Conservation (phyloP, 2,888 invertebrate species). For the Lysandra coridon region DNA sequence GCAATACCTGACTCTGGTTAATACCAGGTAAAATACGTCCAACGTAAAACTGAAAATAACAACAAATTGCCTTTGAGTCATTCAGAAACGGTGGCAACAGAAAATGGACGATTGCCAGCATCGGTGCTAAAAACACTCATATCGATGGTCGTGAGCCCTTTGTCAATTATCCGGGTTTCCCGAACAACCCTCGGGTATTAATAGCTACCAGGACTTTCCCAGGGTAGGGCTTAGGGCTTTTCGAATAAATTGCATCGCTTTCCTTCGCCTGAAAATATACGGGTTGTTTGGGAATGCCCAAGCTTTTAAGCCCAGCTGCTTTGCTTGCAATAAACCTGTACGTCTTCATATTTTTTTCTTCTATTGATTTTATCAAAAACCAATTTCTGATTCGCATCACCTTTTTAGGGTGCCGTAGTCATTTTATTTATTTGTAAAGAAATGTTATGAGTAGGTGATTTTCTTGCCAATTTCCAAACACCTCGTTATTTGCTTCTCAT, state of each 20-base stretch:
- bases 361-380: background rate
- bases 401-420: no score
- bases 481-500: background rate
- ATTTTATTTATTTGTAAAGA: background rate
- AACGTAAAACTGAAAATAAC: constrained; percentile 35
- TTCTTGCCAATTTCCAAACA: background rate
- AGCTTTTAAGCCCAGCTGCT: background rate
- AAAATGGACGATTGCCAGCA: constrained; percentile 53
- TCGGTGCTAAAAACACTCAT: constrained; percentile 32
- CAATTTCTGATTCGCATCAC: background rate
- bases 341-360: background rate
- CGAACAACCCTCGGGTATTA: constrained; percentile 23
- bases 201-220: constrained; percentile 24
- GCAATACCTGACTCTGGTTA: background rate
- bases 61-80: constrained; percentile 52
- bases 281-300: background rate
- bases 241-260: background rate
- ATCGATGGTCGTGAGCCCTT: constrained; percentile 43
- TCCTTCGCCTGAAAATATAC: background rate
- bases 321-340: background rate
- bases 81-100: constrained; percentile 52
- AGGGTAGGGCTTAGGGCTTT: background rate
- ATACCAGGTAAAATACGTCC: constrained; percentile 27
- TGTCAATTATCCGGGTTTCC: constrained; percentile 41
- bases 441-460: background rate